Conservation (phyloP, 2,888 invertebrate genomes). For the Therioaphis trifolii region DNA sequence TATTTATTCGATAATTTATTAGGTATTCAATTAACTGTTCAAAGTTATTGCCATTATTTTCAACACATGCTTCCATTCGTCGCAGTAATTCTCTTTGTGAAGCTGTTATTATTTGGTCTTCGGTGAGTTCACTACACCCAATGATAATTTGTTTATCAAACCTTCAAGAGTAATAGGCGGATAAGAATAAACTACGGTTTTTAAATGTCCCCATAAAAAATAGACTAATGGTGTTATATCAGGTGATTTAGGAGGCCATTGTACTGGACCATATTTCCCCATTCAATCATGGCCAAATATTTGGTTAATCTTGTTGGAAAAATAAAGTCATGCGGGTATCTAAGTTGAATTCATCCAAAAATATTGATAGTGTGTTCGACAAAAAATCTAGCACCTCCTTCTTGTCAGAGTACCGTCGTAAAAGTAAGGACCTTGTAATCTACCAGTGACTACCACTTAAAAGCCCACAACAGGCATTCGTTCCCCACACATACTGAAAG, state of each 20-base stretch:
- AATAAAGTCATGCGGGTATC: too few relatives aligned
- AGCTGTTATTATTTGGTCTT: conserved; percentile 8
- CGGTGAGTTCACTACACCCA: not conserved
- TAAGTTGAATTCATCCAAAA: too few relatives aligned
- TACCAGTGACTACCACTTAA: too few relatives aligned
- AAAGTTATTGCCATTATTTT: not conserved
- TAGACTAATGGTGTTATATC: not conserved
- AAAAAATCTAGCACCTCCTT: too few relatives aligned
- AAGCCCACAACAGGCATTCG: conserved; percentile 24
- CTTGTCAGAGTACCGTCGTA: too few relatives aligned
- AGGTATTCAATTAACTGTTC: not conserved
- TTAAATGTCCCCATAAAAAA: too few relatives aligned
- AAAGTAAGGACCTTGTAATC: conserved; percentile 14
- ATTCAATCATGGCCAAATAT: conserved; percentile 3
- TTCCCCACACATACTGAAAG: conserved; percentile 6
- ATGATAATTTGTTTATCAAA: conserved; percentile 12
- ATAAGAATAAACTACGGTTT: too few relatives aligned
- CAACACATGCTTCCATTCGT: conserved; percentile 9
- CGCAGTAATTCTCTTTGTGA: conserved; percentile 4
- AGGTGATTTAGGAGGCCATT: not conserved
- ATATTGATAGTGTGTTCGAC: too few relatives aligned
- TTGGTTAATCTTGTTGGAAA: not conserved
- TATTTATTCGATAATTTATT: conserved; percentile 4
- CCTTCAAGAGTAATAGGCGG: too few relatives aligned
- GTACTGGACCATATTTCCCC: conserved; percentile 7